Evolutionary conservation across 2,888 invertebrate species (phyloP).

Genomic region (Gari tellinella): DNA sequence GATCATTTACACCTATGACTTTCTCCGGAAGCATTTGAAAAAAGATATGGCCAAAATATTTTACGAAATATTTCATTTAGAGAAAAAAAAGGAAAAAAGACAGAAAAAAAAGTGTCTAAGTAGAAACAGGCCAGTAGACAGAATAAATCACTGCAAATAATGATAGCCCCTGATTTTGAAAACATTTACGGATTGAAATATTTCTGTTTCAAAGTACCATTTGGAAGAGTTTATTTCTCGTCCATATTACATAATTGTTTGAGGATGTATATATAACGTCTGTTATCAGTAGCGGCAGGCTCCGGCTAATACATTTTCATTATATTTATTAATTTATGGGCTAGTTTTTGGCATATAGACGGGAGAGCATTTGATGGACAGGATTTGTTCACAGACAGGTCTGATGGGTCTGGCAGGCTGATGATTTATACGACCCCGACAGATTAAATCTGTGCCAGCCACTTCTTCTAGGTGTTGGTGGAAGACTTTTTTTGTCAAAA

Average conservation of each 20-base stretch:
- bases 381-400: constrained; percentile 48
- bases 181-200: no score
- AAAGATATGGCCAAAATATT: no score
- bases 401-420: constrained; percentile 49
- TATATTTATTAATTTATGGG: constrained; percentile 62
- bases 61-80: no score
- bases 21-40: no score
- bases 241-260: constrained; percentile 41
- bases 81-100: no score
- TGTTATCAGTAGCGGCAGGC: constrained; percentile 26
- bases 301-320: constrained; percentile 53
- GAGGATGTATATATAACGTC: constrained; percentile 13
- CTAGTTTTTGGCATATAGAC: constrained; percentile 52
- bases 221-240: background rate
- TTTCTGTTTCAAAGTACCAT: no score
- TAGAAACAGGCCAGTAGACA: no score
- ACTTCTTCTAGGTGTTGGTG: constrained; percentile 12
- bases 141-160: no score
- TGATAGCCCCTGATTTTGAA: no score
- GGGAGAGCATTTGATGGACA: constrained; percentile 44
- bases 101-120: no score
- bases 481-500: no score
- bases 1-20: no score
- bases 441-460: constrained; percentile 21
- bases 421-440: constrained; percentile 36